phyloP scores from a whole-genome alignment of 2,888 invertebrate species.

The Neria commutata region DNA sequence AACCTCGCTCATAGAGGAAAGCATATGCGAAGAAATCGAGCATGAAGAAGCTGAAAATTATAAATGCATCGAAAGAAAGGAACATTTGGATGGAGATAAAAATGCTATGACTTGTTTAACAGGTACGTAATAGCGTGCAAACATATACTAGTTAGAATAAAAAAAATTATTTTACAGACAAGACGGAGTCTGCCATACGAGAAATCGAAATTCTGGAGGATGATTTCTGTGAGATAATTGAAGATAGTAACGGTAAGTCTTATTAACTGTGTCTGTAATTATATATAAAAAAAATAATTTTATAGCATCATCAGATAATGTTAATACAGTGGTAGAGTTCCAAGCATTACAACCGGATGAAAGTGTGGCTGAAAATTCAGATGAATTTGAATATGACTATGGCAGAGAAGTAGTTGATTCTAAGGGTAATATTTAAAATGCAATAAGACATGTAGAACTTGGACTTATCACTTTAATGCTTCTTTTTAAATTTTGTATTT shows the following conservation, averaged over 20 bases:
- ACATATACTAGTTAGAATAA: not conserved
- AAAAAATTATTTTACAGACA: not conserved
- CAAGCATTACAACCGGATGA: not conserved
- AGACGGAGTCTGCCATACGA: not conserved
- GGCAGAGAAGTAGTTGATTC: slow-evolving; percentile 20
- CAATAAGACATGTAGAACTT: not conserved
- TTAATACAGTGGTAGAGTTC: not conserved
- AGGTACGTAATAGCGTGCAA: not conserved
- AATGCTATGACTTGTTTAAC: too few species aligned
- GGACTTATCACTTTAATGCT: too few species aligned
- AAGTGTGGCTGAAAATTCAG: slow-evolving; percentile 10
- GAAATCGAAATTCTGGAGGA: slow-evolving; percentile 32
- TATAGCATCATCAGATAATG: not conserved
- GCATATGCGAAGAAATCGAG: not conserved
- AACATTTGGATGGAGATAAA: too few species aligned
- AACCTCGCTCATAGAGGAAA: not conserved
- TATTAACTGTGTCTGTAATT: not conserved
- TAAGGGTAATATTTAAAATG: slow-evolving; percentile 1
- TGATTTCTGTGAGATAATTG: slow-evolving; percentile 33
- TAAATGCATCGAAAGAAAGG: too few species aligned
- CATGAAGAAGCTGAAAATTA: not conserved
- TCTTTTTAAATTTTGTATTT: too few species aligned
- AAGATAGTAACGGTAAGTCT: not conserved
- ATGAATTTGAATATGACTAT: slow-evolving; percentile 25
- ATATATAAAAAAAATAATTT: not conserved